A percentile compares a stretch with the other conserved stretches of the same genome.
Evolutionary conservation across 2,797 vertebrate species (phyloP).

Genomic region (Eulemur mongoz): DNA sequence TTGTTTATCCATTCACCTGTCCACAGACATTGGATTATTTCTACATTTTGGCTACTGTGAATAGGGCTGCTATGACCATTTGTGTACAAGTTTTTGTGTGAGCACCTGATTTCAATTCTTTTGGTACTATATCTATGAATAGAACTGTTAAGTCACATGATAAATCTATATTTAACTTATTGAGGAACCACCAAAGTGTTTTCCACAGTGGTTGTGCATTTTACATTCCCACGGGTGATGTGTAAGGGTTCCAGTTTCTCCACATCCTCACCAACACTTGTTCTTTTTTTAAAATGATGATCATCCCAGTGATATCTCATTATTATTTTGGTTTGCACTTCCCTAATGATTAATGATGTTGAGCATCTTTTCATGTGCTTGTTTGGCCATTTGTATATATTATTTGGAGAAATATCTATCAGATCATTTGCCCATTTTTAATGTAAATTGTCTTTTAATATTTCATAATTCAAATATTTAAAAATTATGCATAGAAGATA

Average conservation of each 20-base stretch:
- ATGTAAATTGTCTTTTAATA: background rate
- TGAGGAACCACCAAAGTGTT: background rate
- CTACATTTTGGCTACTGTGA: background rate
- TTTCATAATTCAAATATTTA: constrained; percentile 6
- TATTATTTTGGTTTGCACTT: background rate
- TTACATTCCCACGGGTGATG: background rate
- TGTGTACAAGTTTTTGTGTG: background rate
- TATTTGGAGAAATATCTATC: background rate
- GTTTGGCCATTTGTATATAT: background rate
- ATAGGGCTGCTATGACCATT: background rate
- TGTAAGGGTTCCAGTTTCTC: background rate
- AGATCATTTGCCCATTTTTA: background rate
- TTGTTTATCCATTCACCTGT: background rate
- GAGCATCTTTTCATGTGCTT: background rate
- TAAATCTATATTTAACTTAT: background rate
- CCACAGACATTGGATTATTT: background rate
- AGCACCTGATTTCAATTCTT: background rate
- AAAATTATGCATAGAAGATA: background rate
- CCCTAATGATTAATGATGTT: background rate
- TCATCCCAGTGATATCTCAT: background rate
- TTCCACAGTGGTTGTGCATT: background rate
- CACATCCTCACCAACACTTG: background rate
- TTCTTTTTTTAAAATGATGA: background rate
- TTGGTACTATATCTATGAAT: background rate
- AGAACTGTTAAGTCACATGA: background rate